These are phyloP conservation scores for Channallabes apus DNA, from an alignment of 2,797 vertebrate genomes.

Conservation along the genomic window DNA sequence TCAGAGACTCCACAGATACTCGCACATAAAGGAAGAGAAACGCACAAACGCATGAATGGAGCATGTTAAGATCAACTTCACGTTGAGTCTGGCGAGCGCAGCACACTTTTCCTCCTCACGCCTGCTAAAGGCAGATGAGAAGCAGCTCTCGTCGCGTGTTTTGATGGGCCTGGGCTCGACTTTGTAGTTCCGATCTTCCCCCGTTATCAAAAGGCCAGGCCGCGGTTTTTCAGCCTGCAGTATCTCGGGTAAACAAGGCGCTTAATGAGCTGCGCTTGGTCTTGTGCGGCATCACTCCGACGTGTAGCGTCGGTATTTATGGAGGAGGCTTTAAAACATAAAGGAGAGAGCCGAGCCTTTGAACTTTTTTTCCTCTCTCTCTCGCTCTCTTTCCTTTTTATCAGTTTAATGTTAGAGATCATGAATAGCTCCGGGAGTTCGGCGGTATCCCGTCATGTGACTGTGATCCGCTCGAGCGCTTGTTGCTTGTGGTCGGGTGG, in stretches of 20 bases:
- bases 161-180: conserved; percentile 44
- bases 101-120: conserved; percentile 33
- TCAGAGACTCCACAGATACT: neutral
- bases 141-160: conserved; percentile 38
- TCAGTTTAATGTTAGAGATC: conserved; percentile 43
- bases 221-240: conserved; percentile 36
- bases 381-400: conserved; percentile 24
- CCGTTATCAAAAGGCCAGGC: conserved; percentile 30
- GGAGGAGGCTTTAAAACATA: conserved; percentile 59
- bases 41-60: neutral
- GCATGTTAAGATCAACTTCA: conserved; percentile 17
- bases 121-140: conserved; percentile 46
- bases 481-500: conserved; percentile 48
- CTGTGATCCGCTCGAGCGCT: conserved; percentile 16
- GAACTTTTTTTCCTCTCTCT: conserved; percentile 25
- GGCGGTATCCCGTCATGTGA: conserved; percentile 34
- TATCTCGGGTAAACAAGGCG: conserved; percentile 51
- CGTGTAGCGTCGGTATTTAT: conserved; percentile 55
- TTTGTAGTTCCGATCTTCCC: conserved; percentile 51
- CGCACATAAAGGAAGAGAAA: neutral
- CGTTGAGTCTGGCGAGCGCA: conserved; percentile 16
- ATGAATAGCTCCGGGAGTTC: conserved; percentile 48
- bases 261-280: conserved; percentile 58
- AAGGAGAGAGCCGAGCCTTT: conserved; percentile 51
- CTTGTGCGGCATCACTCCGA: conserved; percentile 33